Conservation (phyloP, 2,797 vertebrate genomes). For the Gila robusta region DNA sequence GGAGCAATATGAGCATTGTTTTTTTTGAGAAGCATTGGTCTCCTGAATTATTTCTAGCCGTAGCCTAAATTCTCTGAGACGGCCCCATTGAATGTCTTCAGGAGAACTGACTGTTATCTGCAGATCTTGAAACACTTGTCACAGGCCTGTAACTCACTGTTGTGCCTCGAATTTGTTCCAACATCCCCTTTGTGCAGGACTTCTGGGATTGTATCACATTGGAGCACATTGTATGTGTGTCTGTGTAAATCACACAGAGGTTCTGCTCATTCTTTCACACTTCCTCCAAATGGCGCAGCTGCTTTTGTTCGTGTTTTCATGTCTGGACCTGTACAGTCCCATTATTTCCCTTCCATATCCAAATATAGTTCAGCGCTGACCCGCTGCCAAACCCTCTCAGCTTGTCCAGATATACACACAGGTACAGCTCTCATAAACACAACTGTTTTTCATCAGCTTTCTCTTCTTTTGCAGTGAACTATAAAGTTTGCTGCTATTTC, state of each 20-base stretch:
- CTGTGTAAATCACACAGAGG: neutral
- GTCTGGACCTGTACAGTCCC: slow-evolving; percentile 11
- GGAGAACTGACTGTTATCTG: neutral
- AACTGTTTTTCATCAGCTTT: neutral
- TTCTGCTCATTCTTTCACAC: neutral
- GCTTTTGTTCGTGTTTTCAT: slow-evolving; percentile 29
- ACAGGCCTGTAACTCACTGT: neutral
- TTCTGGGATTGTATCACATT: neutral
- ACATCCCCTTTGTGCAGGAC: neutral
- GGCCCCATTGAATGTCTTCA: neutral
- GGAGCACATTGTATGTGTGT: neutral
- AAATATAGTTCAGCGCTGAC: slow-evolving; percentile 23
- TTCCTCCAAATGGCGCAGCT: neutral
- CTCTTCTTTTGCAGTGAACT: neutral
- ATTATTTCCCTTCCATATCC: slow-evolving; percentile 8
- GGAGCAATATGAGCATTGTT: neutral
- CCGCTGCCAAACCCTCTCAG: slow-evolving; percentile 20
- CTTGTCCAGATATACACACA: neutral
- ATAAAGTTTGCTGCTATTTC: neutral
- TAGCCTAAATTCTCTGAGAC: neutral
- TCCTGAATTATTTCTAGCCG: neutral
- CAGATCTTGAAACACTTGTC: neutral
- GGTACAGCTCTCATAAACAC: slow-evolving; percentile 2
- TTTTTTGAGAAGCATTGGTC: neutral
- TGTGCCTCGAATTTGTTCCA: slow-evolving; percentile 2